These are phyloP conservation scores for Eupithecia vulgata DNA, from an alignment of 2,888 invertebrate genomes.

Conservation along the genomic window DNA sequence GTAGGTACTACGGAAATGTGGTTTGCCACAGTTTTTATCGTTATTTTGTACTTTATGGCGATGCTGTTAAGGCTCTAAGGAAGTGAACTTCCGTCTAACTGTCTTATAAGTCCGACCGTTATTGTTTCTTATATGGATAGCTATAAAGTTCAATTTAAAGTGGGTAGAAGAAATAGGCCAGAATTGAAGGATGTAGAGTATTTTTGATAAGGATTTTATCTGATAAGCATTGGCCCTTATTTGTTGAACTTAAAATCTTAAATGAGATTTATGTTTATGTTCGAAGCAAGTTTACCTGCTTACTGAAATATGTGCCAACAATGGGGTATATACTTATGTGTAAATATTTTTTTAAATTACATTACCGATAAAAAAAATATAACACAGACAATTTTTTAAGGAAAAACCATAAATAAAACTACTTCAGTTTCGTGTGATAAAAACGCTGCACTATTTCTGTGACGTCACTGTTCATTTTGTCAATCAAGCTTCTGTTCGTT, in stretches of 20 bases:
- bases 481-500: no score
- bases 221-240: constrained; percentile 8
- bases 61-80: constrained; percentile 1
- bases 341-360: no score
- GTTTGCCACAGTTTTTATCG: constrained; percentile 19
- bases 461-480: no score
- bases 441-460: no score
- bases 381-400: no score
- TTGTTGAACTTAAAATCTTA: constrained; percentile 6
- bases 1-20: constrained; percentile 41
- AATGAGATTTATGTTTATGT: no score
- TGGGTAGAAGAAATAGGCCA: neutral
- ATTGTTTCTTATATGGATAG: neutral
- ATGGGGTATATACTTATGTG: no score
- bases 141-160: neutral
- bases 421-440: no score
- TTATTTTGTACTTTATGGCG: constrained; percentile 19
- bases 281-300: no score
- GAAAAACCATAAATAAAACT: no score
- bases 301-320: no score
- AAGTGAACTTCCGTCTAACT: neutral
- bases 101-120: constrained; percentile 1
- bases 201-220: constrained; percentile 4
- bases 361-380: no score
- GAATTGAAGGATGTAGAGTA: neutral